Base-by-base conservation (phyloP, 2,888 invertebrate genomes). In the Drosophila antonietae region DNA sequence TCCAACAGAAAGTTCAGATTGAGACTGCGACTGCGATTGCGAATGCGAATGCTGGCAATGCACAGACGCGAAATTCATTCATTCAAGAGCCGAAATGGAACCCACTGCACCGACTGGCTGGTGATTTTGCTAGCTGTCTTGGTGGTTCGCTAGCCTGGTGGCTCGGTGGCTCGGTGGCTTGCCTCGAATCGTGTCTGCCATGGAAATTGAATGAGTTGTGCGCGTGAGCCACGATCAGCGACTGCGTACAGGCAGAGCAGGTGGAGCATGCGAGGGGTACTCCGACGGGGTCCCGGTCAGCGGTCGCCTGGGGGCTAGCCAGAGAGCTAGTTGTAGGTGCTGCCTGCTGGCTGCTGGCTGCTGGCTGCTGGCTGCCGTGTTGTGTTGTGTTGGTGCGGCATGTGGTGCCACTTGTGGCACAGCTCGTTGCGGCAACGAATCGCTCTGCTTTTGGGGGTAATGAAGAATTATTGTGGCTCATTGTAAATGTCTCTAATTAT, bases 401-500 rank as follows among this genome's bases (percentile, higher is more conserved):
- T 15, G 49, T 35, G 66, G 39, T 60, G 66, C 14, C 62, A 62
- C 35, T 37, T 46, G 56, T 35, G 43, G 7, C 59, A 20, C 33
- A 44, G 35, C 55, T 56, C 28, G 55, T 58, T 47, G 58, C 58
- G 28, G 51, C 51, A 10, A 59, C 31, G 47, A 49, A 49, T 43
- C 59, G 69, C 72, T 83, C 64, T 66, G 77, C 73, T 86, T 90
- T 90, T 78, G 84, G 74, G 89, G 60, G 89, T 90, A 90, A 91
- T 91, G 88, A 92, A 92, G 93, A 92, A 92, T 91, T 92, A 92
- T 91, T 89, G 88, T 87, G 78, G 88, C 85, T 82, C 88, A 89
- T 84, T 89, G 89, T 90, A 90, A 91, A 91, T 87, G 90, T 92
- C 91, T 92, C 93, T 92, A 92, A 92, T 92, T 93, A 92, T 91